phyloP scores from a whole-genome alignment of 1,140 invertebrate species.

The Drosophila micromelanica region DNA sequence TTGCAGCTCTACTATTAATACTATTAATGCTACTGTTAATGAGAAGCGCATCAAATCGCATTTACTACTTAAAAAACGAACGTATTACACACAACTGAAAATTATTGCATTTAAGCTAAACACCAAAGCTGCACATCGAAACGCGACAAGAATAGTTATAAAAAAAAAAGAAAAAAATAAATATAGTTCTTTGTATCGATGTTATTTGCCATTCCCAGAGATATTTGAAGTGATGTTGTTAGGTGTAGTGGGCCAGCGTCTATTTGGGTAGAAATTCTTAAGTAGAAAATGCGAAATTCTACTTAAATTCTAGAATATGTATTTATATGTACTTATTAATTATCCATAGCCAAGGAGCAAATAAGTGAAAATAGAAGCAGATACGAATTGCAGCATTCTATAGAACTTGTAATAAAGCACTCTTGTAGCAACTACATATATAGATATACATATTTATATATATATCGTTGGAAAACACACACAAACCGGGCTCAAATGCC shows the following conservation, averaged over 20 bases:
- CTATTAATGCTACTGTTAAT: background rate
- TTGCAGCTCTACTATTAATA: background rate
- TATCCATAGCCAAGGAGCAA: constrained; percentile 7
- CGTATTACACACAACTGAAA: constrained; percentile 19
- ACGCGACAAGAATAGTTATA: constrained; percentile 12
- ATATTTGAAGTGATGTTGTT: constrained; percentile 1
- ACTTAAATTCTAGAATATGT: too few species aligned
- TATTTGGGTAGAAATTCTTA: constrained; percentile 21
- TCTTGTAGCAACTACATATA: constrained; percentile 4
- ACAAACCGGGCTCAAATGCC: constrained; percentile 8
- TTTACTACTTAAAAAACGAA: constrained; percentile 5
- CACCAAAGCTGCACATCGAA: constrained; percentile 17
- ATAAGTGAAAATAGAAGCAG: constrained; percentile 10
- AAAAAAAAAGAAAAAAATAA: background rate
- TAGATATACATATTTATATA: constrained; percentile 1
- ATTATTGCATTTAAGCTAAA: constrained; percentile 43
- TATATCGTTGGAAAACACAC: constrained; percentile 4
- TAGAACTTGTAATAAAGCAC: constrained; percentile 9
- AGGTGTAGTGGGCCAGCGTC: constrained; percentile 45
- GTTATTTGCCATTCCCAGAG: constrained; percentile 28
- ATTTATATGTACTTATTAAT: constrained; percentile 13
- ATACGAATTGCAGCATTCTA: constrained; percentile 7
- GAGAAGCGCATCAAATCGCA: background rate
- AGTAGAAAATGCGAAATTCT: constrained; percentile 5
- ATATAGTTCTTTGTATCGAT: constrained; percentile 11